These are phyloP conservation scores for Nautilus pompilius DNA, from an alignment of 1,140 invertebrate species.

Conservation along the genomic window DNA sequence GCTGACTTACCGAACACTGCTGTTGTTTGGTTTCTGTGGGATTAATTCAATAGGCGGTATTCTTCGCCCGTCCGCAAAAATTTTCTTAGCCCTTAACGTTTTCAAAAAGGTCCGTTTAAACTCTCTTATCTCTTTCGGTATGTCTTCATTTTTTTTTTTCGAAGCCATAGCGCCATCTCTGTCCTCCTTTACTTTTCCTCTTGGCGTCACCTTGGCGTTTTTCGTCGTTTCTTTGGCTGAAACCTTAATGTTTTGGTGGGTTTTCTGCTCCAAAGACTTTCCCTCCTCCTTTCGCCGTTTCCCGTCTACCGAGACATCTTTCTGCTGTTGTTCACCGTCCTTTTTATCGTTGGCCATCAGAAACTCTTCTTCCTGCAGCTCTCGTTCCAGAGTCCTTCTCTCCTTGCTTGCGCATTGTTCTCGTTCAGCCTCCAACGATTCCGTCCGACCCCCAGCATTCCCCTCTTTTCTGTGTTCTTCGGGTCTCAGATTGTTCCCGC, in stretches of 20 bases:
- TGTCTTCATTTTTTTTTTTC: constrained; percentile 6
- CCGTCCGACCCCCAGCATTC: no score
- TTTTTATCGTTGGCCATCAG: no score
- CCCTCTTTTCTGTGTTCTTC: no score
- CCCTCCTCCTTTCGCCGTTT: background rate
- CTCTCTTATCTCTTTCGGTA: constrained; percentile 31
- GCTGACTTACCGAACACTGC: constrained; percentile 39
- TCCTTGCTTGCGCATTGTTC: no score
- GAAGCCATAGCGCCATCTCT: background rate
- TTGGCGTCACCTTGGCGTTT: background rate
- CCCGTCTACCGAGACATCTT: background rate
- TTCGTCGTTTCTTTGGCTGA: background rate
- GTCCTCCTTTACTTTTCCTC: background rate
- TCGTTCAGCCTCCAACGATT: no score
- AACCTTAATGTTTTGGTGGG: background rate
- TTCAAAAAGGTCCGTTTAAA: constrained; percentile 38
- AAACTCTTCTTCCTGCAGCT: no score
- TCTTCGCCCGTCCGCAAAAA: constrained; percentile 41
- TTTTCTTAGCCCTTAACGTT: constrained; percentile 41
- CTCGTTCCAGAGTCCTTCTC: no score
- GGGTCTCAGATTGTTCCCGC: no score
- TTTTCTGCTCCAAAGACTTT: background rate
- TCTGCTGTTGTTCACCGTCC: background rate
- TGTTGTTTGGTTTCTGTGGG: constrained; percentile 45
- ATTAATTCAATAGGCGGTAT: constrained; percentile 43